Percentiles rank a stretch among this genome's conserved stretches.
These are phyloP conservation scores for Odontamblyopus rebecca DNA, from an alignment of 2,797 vertebrate genomes.

Conservation along the genomic window DNA sequence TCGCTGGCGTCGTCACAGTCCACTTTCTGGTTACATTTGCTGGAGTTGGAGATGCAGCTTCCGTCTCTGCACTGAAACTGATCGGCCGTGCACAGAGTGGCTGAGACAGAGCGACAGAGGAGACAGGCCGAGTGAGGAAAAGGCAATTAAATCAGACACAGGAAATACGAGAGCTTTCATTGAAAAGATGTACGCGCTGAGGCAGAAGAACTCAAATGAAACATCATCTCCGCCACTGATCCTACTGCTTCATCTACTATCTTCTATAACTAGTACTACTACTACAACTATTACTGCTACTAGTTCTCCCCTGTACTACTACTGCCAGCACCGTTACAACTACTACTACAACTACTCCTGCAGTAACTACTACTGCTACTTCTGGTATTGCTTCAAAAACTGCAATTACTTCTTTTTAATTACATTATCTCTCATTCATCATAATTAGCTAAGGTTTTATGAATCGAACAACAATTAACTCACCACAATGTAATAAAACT, in stretches of 20 bases:
- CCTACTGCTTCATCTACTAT: neutral
- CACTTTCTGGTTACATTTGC: slow-evolving; percentile 91
- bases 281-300: no score
- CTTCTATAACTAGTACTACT: neutral
- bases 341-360: no score
- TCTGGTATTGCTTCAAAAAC: no score
- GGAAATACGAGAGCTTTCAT: slow-evolving; percentile 1
- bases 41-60: slow-evolving; percentile 87
- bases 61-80: slow-evolving; percentile 92
- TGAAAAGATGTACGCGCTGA: slow-evolving; percentile 76
- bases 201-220: slow-evolving; percentile 91
- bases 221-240: slow-evolving; percentile 67
- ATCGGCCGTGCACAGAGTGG: slow-evolving; percentile 73
- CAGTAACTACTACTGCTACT: no score
- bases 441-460: no score
- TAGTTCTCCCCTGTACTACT: no score
- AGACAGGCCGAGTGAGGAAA: no score
- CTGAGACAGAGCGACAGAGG: slow-evolving; percentile 46
- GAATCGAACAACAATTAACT: no score
- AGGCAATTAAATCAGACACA: neutral
- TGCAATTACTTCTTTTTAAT: no score
- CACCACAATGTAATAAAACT: no score
- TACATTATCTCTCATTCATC: no score
- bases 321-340: no score
- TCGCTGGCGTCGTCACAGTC: slow-evolving; percentile 94